A percentile compares a stretch with the other conserved stretches of the same genome.
Conservation (phyloP, 2,888 invertebrate genomes). For the Gasteruption jaculator region DNA sequence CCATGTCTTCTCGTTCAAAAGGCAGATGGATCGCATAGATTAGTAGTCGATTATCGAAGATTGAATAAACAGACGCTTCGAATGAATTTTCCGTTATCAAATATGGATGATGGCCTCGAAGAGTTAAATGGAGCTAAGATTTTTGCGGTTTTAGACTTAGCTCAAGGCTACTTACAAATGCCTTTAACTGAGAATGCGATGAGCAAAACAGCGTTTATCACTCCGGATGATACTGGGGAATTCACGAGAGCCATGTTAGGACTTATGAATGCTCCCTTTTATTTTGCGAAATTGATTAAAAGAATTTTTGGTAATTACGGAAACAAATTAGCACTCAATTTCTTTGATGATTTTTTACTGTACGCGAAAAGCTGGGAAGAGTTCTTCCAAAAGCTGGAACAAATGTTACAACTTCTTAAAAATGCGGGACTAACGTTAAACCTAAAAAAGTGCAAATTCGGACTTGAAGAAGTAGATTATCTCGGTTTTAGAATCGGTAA, state of each 20-base stretch:
- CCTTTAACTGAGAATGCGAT: conserved; percentile 14
- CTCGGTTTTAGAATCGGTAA: conserved; percentile 26
- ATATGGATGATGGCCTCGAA: conserved; percentile 21
- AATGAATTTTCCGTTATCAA: conserved; percentile 20
- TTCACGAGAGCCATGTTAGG: conserved; percentile 36
- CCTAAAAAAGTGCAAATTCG: conserved; percentile 30
- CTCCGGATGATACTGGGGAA: conserved; percentile 36
- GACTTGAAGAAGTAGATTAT: conserved; percentile 23
- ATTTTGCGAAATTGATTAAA: conserved; percentile 33
- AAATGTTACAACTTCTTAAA: conserved; percentile 25
- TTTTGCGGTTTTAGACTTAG: conserved; percentile 18
- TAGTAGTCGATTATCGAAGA: conserved; percentile 17
- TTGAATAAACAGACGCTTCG: conserved; percentile 14
- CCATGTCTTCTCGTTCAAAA: conserved; percentile 13
- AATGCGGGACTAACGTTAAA: conserved; percentile 30
- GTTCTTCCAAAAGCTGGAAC: conserved; percentile 24
- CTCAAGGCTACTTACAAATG: conserved; percentile 23
- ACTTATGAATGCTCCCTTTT: conserved; percentile 32
- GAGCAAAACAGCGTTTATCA: conserved; percentile 32
- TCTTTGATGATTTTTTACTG: conserved; percentile 37
- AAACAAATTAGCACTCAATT: conserved; percentile 24
- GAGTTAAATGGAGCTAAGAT: conserved; percentile 15
- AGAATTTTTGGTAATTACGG: conserved; percentile 23
- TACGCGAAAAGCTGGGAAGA: conserved; percentile 27
- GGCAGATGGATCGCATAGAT: conserved; percentile 10